phyloP scores from a whole-genome alignment of 1,140 invertebrate genomes.

The Neomicropteryx cornuta region DNA sequence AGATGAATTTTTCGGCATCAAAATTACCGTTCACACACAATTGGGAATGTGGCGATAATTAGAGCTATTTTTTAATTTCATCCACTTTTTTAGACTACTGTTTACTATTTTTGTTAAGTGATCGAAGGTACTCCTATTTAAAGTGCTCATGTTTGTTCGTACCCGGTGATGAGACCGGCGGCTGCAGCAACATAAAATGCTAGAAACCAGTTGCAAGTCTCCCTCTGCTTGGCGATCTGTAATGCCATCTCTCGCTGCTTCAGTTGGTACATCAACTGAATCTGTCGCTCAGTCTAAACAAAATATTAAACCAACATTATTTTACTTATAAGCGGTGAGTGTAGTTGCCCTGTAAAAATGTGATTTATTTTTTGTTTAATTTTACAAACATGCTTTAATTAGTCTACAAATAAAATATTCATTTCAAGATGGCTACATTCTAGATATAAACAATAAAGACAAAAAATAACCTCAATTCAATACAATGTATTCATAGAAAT shows the following conservation, averaged over 20 bases:
- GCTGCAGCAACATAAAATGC: conserved; percentile 52
- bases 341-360: neutral
- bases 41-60: too few species aligned
- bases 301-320: conserved; percentile 3
- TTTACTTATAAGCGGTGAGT: neutral
- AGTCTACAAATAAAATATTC: neutral
- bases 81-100: too few species aligned
- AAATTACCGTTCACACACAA: too few species aligned
- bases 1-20: too few species aligned
- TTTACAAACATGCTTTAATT: conserved; percentile 1
- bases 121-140: too few species aligned
- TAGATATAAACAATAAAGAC: neutral
- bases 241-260: conserved; percentile 59
- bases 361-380: neutral
- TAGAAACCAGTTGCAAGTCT: conserved; percentile 60
- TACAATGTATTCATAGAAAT: too few species aligned
- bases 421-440: neutral
- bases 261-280: conserved; percentile 71
- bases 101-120: conserved; percentile 2
- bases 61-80: too few species aligned
- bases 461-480: too few species aligned
- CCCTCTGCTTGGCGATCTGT: conserved; percentile 56
- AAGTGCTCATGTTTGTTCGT: too few species aligned
- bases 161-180: conserved; percentile 47
- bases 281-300: conserved; percentile 54